Conservation (phyloP, 1,140 invertebrate genomes). For the Drosophila subpulchrella region DNA sequence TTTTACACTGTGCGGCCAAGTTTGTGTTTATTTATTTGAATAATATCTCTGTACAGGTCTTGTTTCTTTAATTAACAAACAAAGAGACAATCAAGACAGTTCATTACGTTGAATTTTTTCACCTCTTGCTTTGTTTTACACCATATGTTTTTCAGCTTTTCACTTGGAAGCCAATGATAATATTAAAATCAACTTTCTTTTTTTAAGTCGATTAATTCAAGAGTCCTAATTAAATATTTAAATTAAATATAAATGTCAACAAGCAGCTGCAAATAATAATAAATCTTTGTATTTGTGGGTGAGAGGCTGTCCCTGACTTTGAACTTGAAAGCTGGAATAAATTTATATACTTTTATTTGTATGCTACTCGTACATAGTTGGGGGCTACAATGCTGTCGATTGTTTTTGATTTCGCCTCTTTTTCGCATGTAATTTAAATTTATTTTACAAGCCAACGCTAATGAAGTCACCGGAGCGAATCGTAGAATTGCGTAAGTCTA, state of each 20-base stretch:
- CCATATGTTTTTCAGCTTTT: background rate
- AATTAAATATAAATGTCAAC: slow-evolving; percentile 1
- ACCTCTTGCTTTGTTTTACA: background rate
- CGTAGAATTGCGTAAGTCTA: slow-evolving; percentile 47
- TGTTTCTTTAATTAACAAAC: slow-evolving; percentile 22
- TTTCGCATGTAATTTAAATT: slow-evolving; percentile 58
- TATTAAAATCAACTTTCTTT: slow-evolving; percentile 17
- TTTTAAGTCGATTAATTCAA: slow-evolving; percentile 18
- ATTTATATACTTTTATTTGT: slow-evolving; percentile 47
- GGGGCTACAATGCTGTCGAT: slow-evolving; percentile 35
- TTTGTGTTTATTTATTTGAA: background rate
- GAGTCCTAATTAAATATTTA: slow-evolving; percentile 13
- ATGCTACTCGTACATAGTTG: slow-evolving; percentile 18
- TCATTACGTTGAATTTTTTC: slow-evolving; percentile 4
- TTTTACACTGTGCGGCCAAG: background rate
- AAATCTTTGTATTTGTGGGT: slow-evolving; percentile 22
- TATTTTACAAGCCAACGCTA: slow-evolving; percentile 53
- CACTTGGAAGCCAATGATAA: background rate
- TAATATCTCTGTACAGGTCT: background rate
- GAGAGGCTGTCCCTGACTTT: slow-evolving; percentile 58
- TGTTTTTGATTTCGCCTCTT: slow-evolving; percentile 30
- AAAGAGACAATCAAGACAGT: background rate
- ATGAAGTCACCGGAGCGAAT: slow-evolving; percentile 54
- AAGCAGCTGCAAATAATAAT: slow-evolving; percentile 1
- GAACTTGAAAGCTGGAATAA: slow-evolving; percentile 61